A percentile compares a stretch with the other conserved stretches of the same genome.
Conservation (phyloP, 92 coral and sea anemone species). For the Phymanthus crucifer region DNA sequence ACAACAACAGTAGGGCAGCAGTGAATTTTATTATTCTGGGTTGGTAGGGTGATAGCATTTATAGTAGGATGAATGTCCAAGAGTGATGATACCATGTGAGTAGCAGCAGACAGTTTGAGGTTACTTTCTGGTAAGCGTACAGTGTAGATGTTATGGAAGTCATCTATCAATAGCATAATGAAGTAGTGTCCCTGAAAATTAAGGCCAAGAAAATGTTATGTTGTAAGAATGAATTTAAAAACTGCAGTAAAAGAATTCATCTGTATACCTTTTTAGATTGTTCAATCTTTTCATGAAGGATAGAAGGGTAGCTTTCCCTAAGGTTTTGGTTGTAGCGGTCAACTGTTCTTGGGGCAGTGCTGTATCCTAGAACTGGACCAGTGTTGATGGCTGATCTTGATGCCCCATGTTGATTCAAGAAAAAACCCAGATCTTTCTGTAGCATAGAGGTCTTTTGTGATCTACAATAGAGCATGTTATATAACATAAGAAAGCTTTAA, state of each 20-base stretch:
- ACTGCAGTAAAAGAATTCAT: neutral
- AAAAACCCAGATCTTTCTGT: conserved; percentile 57
- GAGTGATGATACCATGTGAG: conserved; percentile 54
- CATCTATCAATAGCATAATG: conserved; percentile 39
- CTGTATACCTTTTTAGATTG: conserved; percentile 2
- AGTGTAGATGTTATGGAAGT: conserved; percentile 56
- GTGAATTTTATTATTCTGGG: conserved; percentile 11
- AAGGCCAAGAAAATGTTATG: conserved; percentile 7
- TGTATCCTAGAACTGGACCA: conserved; percentile 39
- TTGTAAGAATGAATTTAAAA: neutral
- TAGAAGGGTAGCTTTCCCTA: too few species aligned
- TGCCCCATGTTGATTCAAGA: conserved; percentile 52
- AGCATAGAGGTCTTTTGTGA: conserved; percentile 54
- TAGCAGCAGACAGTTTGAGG: conserved; percentile 54
- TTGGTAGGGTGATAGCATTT: conserved; percentile 24
- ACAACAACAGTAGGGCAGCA: neutral
- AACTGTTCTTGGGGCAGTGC: too few species aligned
- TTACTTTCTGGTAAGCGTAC: conserved; percentile 37
- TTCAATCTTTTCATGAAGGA: neutral
- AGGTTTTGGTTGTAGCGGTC: too few species aligned
- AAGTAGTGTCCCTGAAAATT: conserved; percentile 15
- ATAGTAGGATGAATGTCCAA: conserved; percentile 43
- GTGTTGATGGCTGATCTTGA: conserved; percentile 43
- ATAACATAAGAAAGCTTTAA: too few species aligned
- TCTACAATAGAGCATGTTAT: too few species aligned